These are phyloP conservation scores for Ciconia maguari DNA, from an alignment of 2,113 vertebrate genomes.

Conservation along the genomic window DNA sequence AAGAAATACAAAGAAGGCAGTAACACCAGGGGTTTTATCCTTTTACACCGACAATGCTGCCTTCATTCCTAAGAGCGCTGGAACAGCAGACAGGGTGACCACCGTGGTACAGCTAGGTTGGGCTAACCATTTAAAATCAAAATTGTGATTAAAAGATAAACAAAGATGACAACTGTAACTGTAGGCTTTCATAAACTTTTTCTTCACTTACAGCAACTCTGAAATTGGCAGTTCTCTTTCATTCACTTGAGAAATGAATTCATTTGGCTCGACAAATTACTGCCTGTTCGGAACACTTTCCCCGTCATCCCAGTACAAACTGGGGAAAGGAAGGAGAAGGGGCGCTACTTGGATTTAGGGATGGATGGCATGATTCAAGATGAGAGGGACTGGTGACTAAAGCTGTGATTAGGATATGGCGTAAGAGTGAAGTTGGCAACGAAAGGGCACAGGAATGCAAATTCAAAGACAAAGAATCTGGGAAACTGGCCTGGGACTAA, in stretches of 20 bases:
- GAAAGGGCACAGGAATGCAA: neutral
- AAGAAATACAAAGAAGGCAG: slow-evolving; percentile 24
- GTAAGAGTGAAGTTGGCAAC: neutral
- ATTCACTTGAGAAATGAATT: neutral
- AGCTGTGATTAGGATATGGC: neutral
- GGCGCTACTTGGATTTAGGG: neutral
- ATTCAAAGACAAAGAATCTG: neutral
- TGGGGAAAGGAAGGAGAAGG: neutral
- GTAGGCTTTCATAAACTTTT: neutral
- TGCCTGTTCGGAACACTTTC: neutral
- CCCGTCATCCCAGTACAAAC: neutral
- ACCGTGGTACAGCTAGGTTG: neutral
- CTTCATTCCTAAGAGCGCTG: neutral
- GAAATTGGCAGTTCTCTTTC: neutral
- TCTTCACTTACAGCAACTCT: neutral
- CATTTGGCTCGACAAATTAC: neutral
- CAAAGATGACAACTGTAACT: neutral
- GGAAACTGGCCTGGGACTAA: neutral
- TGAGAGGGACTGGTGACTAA: neutral
- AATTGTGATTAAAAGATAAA: neutral
- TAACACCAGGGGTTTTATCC: slow-evolving; percentile 22
- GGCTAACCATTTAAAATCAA: neutral
- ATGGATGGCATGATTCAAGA: neutral
- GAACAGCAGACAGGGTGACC: neutral
- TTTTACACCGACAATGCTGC: neutral